These are phyloP conservation scores for Noctua janthe DNA, from an alignment of 2,888 invertebrate species.

Conservation along the genomic window DNA sequence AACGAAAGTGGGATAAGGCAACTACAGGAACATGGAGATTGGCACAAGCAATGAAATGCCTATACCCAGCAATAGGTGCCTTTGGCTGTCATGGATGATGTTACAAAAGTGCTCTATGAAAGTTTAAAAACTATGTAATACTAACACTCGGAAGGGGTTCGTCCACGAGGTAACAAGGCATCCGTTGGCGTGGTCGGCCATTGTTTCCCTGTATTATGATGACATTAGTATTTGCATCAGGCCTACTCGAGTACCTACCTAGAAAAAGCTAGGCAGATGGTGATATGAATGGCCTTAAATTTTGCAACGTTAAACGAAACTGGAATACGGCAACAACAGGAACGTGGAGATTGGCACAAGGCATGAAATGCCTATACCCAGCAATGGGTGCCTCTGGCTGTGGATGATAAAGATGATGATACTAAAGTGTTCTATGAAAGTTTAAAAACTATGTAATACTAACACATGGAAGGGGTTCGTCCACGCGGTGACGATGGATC, in stretches of 20 bases:
- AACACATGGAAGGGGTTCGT: constrained; percentile 16
- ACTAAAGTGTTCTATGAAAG: not conserved
- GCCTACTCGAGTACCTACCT: not conserved
- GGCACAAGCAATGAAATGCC: not conserved
- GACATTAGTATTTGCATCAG: not conserved
- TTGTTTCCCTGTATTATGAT: not conserved
- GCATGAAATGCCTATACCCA: not conserved
- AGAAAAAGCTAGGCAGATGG: not conserved
- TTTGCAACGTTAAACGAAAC: not conserved
- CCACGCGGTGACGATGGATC: too few relatives aligned
- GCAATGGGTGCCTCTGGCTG: not conserved
- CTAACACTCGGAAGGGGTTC: constrained; percentile 24
- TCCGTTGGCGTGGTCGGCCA: too few relatives aligned
- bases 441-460: constrained; percentile 3
- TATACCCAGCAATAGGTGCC: not conserved
- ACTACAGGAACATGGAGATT: not conserved
- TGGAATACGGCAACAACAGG: not conserved
- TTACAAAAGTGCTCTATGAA: not conserved
- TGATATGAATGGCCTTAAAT: not conserved
- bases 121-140: not conserved
- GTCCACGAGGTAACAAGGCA: too few relatives aligned
- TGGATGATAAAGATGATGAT: not conserved
- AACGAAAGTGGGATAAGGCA: not conserved
- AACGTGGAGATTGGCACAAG: not conserved
- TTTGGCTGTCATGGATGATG: not conserved